phyloP scores from a whole-genome alignment of 1,140 invertebrate species.

The Elymnias hypermnestra region DNA sequence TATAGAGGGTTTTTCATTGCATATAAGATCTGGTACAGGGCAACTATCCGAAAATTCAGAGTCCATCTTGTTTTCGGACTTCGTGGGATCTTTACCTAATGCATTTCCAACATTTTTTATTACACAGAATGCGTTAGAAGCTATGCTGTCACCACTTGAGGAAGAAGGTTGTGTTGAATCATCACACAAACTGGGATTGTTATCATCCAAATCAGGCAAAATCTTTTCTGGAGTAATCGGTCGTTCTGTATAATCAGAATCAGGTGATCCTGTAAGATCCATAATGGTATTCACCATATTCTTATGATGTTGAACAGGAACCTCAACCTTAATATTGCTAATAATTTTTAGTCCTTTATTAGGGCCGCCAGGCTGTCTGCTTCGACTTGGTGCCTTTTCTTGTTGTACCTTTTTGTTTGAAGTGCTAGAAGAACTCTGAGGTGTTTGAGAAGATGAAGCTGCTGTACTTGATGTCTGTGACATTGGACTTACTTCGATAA shows the following conservation, averaged over 20 bases:
- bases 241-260: slow-evolving; percentile 42
- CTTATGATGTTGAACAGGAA: slow-evolving; percentile 65
- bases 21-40: slow-evolving; percentile 68
- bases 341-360: slow-evolving; percentile 70
- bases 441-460: slow-evolving; percentile 10
- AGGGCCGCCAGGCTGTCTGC: slow-evolving; percentile 35
- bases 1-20: slow-evolving; percentile 71
- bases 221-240: slow-evolving; percentile 49
- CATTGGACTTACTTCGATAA: slow-evolving; percentile 62
- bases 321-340: slow-evolving; percentile 73
- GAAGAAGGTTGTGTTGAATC: slow-evolving; percentile 33
- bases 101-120: slow-evolving; percentile 67
- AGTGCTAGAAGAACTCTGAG: slow-evolving; percentile 11
- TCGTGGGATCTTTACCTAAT: slow-evolving; percentile 42
- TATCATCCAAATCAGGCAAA: slow-evolving; percentile 60
- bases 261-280: slow-evolving; percentile 62
- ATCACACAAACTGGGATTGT: slow-evolving; percentile 28
- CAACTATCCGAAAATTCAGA: slow-evolving; percentile 57
- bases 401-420: slow-evolving; percentile 18
- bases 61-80: slow-evolving; percentile 54
- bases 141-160: slow-evolving; percentile 35
- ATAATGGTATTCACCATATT: slow-evolving; percentile 65
- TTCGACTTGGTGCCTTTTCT: slow-evolving; percentile 33
- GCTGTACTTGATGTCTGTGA: slow-evolving; percentile 12
- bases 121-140: slow-evolving; percentile 62